Evolutionary conservation across 2,888 invertebrate species (phyloP).

Genomic region (Drosophila nr. perissopoda): DNA sequence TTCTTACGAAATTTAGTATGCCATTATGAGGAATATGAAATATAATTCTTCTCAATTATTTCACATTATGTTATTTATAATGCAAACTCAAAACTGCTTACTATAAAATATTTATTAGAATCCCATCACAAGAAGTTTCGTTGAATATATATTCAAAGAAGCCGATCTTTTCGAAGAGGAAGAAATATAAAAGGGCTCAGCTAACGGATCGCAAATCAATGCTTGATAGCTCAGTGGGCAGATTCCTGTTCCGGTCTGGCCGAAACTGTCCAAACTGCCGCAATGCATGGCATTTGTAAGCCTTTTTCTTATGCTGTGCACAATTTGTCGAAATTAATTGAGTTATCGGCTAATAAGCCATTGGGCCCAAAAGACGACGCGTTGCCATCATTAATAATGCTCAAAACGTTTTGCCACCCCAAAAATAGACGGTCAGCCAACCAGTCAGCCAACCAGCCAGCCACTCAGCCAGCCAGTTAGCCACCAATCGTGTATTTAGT

Average conservation of each 20-base stretch:
- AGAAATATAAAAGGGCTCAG: not conserved
- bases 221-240: not conserved
- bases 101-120: not conserved
- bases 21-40: not conserved
- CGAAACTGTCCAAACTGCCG: slow-evolving; percentile 15
- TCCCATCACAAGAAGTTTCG: not conserved
- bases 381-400: slow-evolving; percentile 77
- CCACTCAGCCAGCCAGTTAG: slow-evolving; percentile 2
- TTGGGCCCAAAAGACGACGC: slow-evolving; percentile 49
- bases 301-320: slow-evolving; percentile 51
- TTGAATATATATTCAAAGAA: not conserved
- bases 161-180: not conserved
- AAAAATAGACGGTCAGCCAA: slow-evolving; percentile 47
- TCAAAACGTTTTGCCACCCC: slow-evolving; percentile 65
- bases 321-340: slow-evolving; percentile 78
- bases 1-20: not conserved
- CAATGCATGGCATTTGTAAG: slow-evolving; percentile 25
- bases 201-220: not conserved
- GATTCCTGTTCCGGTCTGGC: slow-evolving; percentile 20
- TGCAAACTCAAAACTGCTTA: not conserved
- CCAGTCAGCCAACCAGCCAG: slow-evolving; percentile 7
- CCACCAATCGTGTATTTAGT: not conserved
- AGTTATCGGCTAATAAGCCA: slow-evolving; percentile 75
- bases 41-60: not conserved
- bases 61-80: not conserved